phyloP scores from a whole-genome alignment of 2,113 vertebrate genomes.

The Anser cygnoides region DNA sequence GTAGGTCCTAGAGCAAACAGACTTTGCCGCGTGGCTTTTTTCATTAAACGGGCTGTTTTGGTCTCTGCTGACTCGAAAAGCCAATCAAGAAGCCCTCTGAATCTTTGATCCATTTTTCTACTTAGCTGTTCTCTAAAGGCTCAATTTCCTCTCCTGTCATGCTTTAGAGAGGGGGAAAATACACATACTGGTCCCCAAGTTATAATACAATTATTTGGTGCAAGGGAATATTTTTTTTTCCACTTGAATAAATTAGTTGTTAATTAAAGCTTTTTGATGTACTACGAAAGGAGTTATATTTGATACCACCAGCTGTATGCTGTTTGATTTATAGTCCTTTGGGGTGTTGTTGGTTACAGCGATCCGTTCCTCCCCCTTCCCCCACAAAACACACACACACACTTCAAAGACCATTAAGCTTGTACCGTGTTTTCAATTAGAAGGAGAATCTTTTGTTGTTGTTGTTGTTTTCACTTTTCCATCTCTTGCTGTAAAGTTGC shows the following conservation, averaged over 20 bases:
- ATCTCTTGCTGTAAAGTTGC: accelerated
- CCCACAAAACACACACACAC: not conserved
- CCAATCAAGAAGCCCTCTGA: conserved; percentile 10
- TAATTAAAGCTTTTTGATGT: conserved; percentile 78
- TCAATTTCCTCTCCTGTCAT: conserved; percentile 60
- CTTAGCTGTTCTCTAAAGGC: conserved; percentile 54
- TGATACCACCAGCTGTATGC: conserved; percentile 61
- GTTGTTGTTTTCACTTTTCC: conserved; percentile 13
- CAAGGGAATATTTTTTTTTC: conserved; percentile 41
- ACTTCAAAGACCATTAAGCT: conserved; percentile 17
- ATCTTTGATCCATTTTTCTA: conserved; percentile 69
- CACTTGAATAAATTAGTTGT: conserved; percentile 72
- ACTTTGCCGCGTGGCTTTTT: not conserved
- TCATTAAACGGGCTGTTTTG: not conserved
- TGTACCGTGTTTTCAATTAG: conserved; percentile 23
- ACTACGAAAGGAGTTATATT: conserved; percentile 29
- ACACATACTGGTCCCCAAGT: conserved; percentile 36
- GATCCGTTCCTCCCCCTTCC: not conserved
- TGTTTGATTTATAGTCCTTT: conserved; percentile 69
- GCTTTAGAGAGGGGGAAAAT: not conserved
- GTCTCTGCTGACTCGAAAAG: conserved; percentile 18
- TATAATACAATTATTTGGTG: conserved; percentile 57
- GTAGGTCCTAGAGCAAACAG: not conserved
- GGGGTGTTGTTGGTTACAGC: conserved; percentile 39
- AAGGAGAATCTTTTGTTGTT: not conserved